These are phyloP conservation scores for Eilema caniola DNA, from an alignment of 2,888 invertebrate genomes.

Conservation along the genomic window DNA sequence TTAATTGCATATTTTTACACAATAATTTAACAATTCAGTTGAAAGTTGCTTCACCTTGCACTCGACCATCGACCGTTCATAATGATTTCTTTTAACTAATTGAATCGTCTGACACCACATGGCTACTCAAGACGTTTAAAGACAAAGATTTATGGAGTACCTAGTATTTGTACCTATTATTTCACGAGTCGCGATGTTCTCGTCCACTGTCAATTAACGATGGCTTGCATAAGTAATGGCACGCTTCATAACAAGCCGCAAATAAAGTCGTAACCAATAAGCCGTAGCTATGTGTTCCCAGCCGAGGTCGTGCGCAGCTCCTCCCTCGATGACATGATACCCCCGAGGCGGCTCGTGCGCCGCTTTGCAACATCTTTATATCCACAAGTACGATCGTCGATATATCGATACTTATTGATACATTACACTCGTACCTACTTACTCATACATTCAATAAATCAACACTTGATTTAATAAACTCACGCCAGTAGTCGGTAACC, in stretches of 20 bases:
- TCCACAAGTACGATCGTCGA: background rate
- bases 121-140: background rate
- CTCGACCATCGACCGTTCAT: background rate
- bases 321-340: background rate
- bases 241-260: background rate
- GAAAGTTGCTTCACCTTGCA: background rate
- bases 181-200: background rate
- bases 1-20: background rate
- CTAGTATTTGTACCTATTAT: background rate
- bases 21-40: background rate
- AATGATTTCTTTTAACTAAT: background rate
- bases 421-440: background rate
- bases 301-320: background rate
- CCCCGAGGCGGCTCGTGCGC: background rate
- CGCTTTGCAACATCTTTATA: background rate
- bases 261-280: constrained; percentile 8
- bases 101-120: background rate
- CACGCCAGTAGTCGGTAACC: background rate
- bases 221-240: background rate
- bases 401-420: background rate
- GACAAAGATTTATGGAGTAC: background rate
- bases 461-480: too few species aligned
- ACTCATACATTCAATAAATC: background rate
- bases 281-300: background rate
- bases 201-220: background rate